These are phyloP conservation scores for Ferdinandea cuprea DNA, from an alignment of 2,888 invertebrate genomes.

Conservation along the genomic window DNA sequence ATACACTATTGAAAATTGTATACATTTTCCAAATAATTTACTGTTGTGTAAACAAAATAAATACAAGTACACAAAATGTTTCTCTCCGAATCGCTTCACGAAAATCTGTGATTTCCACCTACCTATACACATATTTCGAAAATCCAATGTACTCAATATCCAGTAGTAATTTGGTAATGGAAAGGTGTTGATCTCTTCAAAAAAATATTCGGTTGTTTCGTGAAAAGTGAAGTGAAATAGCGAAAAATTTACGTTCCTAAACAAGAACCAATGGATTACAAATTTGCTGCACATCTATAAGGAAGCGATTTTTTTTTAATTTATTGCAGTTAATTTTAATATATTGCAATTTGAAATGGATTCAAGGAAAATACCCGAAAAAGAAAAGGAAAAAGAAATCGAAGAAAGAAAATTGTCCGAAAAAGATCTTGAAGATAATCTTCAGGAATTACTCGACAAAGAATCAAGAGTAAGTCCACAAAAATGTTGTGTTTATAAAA, in stretches of 20 bases:
- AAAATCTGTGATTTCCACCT: slow-evolving; percentile 28
- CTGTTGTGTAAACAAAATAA: slow-evolving; percentile 76
- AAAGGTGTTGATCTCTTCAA: slow-evolving; percentile 58
- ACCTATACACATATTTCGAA: slow-evolving; percentile 27
- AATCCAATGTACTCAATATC: slow-evolving; percentile 32
- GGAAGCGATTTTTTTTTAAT: background rate
- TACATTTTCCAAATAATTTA: slow-evolving; percentile 75
- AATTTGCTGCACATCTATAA: background rate
- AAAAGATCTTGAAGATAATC: slow-evolving; percentile 80
- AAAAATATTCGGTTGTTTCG: slow-evolving; percentile 9
- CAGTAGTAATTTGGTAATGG: slow-evolving; percentile 63
- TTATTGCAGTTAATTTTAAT: background rate
- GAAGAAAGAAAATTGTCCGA: slow-evolving; percentile 76
- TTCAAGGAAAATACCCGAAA: slow-evolving; percentile 37
- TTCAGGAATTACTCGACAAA: slow-evolving; percentile 79
- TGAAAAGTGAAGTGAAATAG: background rate
- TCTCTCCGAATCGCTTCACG: slow-evolving; percentile 34
- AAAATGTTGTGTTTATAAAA: background rate
- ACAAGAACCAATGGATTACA: slow-evolving; percentile 1
- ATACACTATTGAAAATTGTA: slow-evolving; percentile 56
- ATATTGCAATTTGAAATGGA: slow-evolving; percentile 13
- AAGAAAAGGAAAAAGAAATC: slow-evolving; percentile 76
- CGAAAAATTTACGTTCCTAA: slow-evolving; percentile 1
- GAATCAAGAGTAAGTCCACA: slow-evolving; percentile 79
- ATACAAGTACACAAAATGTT: slow-evolving; percentile 58